Base-by-base conservation (phyloP, 2,888 invertebrate species). In the Polydrusus tereticollis region DNA sequence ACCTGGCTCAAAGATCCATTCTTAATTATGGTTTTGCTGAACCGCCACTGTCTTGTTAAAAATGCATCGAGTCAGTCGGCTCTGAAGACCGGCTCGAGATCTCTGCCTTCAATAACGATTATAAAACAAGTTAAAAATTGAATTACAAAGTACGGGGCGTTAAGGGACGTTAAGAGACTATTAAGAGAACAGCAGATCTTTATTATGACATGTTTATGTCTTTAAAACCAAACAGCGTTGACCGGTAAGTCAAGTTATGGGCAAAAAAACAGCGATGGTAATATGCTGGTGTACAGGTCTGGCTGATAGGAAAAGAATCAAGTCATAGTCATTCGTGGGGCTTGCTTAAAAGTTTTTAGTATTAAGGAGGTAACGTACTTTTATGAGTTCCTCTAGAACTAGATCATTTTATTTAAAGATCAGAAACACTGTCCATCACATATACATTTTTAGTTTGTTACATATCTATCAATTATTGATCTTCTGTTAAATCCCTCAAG, bases 131-230 rank as follows among this genome's bases (percentile, higher is more conserved):
- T 64, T 71, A 72, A 75, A 75, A 75, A 75, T 75, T 75, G 75
- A 75, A 75, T 75, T 75, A 73, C 75, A 75, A 75, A 75, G 71
- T 73, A 75, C 50, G 58, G 73, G 75, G 73, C 70, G 65, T 62
- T 64, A 69, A 68, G 50, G 43, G 43, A 60, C 69, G 69, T 73
- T 75, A 75, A 75, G 69, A 67, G 73, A 67, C 75, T 75, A 75
- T 75, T 73, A 73, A 75, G 75, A 73, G 68, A 70, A 38, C 63
- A 67, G 62, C 67, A 57, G 55, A 71, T 73, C 73, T 75, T 75
- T 75, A 73, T 73, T 75, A 75, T 73, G 75, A 75, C 73, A 75
- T 73, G 75, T 75, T 75, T 75, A 75, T 70, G 60, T 65, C 41
- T 66, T 57, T 16, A 65, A 72, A 74, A 72, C 70, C 65, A 74